A percentile compares a stretch with the other conserved stretches of the same genome.
Evolutionary conservation across 2,888 invertebrate species (phyloP).

Genomic region (Anticlea derivata): DNA sequence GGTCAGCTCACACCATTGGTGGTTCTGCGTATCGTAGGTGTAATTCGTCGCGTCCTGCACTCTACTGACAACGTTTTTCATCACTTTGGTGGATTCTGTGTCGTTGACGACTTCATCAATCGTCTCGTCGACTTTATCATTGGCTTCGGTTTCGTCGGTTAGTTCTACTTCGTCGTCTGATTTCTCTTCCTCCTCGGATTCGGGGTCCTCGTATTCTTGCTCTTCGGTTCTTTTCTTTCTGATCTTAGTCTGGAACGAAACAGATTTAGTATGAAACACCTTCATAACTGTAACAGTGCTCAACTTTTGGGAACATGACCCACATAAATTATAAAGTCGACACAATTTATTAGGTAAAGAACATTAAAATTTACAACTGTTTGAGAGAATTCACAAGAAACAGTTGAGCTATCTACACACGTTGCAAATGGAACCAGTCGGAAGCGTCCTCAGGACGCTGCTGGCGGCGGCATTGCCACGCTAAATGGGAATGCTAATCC

Average conservation of each 20-base stretch:
- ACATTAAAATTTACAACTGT: too few species aligned
- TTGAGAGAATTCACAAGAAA: too few species aligned
- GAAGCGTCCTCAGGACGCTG: too few species aligned
- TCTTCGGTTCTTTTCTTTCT: constrained; percentile 83
- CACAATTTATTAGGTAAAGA: too few species aligned
- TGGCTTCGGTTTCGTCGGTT: constrained; percentile 56
- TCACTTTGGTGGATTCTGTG: constrained; percentile 58
- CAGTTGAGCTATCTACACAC: too few species aligned
- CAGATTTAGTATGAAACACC: neutral
- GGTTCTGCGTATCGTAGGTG: constrained; percentile 88
- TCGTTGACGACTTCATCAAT: constrained; percentile 42
- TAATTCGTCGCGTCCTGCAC: constrained; percentile 85
- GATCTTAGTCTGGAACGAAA: constrained; percentile 70
- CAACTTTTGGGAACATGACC: too few species aligned
- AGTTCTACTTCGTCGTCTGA: constrained; percentile 75
- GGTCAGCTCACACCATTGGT: constrained; percentile 93
- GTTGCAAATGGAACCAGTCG: too few species aligned
- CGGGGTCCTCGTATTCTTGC: constrained; percentile 87
- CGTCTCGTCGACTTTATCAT: constrained; percentile 50
- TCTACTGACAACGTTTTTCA: constrained; percentile 65
- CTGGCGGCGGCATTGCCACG: too few species aligned
- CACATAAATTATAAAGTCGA: too few species aligned
- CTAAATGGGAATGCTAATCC: too few species aligned
- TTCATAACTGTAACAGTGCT: too few species aligned
- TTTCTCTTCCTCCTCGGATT: constrained; percentile 83